Base-by-base conservation (phyloP, 2,113 vertebrate species). In the Oncorhynchus kisutch region DNA sequence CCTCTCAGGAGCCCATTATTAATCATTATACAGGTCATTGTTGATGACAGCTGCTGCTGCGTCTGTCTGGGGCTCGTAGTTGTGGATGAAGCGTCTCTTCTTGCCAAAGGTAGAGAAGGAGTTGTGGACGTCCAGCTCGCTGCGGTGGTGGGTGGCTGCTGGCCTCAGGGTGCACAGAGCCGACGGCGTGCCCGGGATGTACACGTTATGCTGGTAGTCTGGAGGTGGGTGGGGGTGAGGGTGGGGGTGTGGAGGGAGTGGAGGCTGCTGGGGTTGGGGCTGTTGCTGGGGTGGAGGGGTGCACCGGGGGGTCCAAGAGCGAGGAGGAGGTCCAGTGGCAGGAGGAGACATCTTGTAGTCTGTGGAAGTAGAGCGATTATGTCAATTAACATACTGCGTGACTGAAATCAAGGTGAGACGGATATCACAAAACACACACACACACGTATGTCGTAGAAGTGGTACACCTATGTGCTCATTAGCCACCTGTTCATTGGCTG, bases 41-140 rank as follows among this genome's bases (percentile, higher is more conserved):
- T 95, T 96, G 90, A 97, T 96, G 54, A 97, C 88, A 1, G 92
- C 91, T 71, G 93, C 87, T 24, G 92, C 91, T 72, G 93, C 86
- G 22, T 92, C 93, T 49, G 95, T 95, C 51, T 93, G 91, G 67
- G 94, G 93, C 62, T 94, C 93, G 22, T 88, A 91, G 80, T 88
- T 91, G 59, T 94, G 93, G 57, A 95, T 94, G 81, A 95, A 94
- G 78, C 94, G 96, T 60, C 94, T 91, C 83, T 93, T 96, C 89
- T 97, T 97, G 72, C 96, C 96, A 78, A 97, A 97, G 69, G 96
- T 97, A 71, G 96, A 96, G 88, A 97, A 97, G 73, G 95, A 92
- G 88, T 96, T 96, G 87, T 95, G 95, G 83, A 93, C 94, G 27
- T 96, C 95, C 39, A 90, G 81, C 67, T 96, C 94, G 3, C 91